Evolutionary conservation across 2,888 invertebrate species (phyloP).

Genomic region (Bursaphelenchus okinawaensis): DNA sequence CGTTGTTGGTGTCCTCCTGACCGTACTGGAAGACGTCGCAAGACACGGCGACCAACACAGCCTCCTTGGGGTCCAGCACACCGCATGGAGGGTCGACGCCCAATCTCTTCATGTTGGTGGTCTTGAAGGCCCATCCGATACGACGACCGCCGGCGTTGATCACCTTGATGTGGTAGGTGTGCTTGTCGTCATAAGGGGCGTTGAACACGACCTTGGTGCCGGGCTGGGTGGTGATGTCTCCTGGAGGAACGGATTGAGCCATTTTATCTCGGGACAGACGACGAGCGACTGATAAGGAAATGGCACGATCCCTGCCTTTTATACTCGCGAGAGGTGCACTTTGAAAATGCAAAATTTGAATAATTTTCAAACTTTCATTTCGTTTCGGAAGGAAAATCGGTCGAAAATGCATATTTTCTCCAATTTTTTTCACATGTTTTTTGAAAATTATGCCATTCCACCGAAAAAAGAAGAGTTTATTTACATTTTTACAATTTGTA

Average conservation of each 20-base stretch:
- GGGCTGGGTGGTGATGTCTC: constrained; percentile 24
- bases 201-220: constrained; percentile 35
- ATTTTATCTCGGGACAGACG: background rate
- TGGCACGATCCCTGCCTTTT: background rate
- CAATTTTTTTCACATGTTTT: background rate
- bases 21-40: constrained; percentile 33
- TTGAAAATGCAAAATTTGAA: too few species aligned
- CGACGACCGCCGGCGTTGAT: constrained; percentile 38
- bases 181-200: constrained; percentile 41
- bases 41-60: constrained; percentile 28
- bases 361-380: too few species aligned
- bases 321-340: too few species aligned
- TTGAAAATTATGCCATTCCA: background rate
- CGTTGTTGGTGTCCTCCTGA: constrained; percentile 33
- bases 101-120: constrained; percentile 43
- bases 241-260: constrained; percentile 20
- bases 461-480: background rate
- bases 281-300: background rate
- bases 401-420: background rate
- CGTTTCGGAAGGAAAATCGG: too few species aligned
- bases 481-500: too few species aligned
- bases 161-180: constrained; percentile 41
- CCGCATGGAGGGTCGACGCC: constrained; percentile 41
- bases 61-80: constrained; percentile 42
- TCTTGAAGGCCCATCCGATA: constrained; percentile 42